phyloP scores from a whole-genome alignment of 1,140 invertebrate genomes.

The Scaptomyza graminum region DNA sequence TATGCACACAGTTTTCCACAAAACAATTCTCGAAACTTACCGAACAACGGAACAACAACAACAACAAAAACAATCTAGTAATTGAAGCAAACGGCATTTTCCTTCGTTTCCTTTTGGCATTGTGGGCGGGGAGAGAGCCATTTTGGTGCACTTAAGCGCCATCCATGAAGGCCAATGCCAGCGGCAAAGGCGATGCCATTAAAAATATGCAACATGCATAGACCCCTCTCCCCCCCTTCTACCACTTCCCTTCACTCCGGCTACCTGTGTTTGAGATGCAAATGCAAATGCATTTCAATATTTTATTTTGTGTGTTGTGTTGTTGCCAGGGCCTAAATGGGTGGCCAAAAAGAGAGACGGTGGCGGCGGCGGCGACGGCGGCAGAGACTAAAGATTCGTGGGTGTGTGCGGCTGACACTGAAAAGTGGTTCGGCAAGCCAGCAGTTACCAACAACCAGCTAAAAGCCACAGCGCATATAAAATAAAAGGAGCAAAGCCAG shows the following conservation, averaged over 20 bases:
- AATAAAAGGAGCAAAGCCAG: too few relatives aligned
- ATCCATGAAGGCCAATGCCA: conserved; percentile 53
- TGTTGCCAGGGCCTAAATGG: conserved; percentile 20
- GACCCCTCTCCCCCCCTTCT: background rate
- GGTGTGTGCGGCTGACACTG: conserved; percentile 64
- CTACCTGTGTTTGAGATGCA: conserved; percentile 23
- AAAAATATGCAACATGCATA: conserved; percentile 31
- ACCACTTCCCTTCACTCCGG: background rate
- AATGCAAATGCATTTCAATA: conserved; percentile 57
- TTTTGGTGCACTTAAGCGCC: conserved; percentile 30
- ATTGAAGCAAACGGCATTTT: conserved; percentile 17
- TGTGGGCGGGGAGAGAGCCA: background rate
- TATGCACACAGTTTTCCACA: background rate
- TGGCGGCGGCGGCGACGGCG: too few relatives aligned
- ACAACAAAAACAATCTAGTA: background rate
- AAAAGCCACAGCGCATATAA: background rate
- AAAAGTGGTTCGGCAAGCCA: conserved; percentile 54
- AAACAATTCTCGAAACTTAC: background rate
- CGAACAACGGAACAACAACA: too few relatives aligned
- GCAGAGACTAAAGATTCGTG: conserved; percentile 29
- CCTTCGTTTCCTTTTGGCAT: conserved; percentile 16
- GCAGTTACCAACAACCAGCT: background rate
- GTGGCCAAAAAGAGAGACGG: conserved; percentile 18
- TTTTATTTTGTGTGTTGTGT: conserved; percentile 30
- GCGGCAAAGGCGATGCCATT: conserved; percentile 45